Evolutionary conservation across 2,797 vertebrate genomes (phyloP), one percentile per base, ranked within the genome.

Genomic region (Gephyroberyx darwinii): DNA sequence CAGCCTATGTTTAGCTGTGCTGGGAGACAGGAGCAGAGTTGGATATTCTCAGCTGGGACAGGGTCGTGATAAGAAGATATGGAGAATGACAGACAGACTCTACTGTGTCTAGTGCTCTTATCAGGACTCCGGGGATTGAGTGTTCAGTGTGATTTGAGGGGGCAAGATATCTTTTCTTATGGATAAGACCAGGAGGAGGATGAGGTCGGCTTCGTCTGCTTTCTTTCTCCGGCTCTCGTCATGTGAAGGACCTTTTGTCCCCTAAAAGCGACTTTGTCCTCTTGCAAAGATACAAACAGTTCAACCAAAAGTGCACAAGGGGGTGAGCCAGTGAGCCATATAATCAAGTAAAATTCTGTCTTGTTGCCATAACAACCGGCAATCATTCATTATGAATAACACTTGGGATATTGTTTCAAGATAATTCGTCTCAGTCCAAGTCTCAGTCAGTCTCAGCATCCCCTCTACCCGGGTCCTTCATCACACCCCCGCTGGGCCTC

Each of bases 1-100:
- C 33, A 53, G 82, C 52, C 82, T 82, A 82, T 73, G 85, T 90
- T 88, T 87, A 85, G 84, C 78, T 68, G 33, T 53, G 45, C 33
- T 5, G 3, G 39, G 74, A 86, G 82, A 76, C 68, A 19, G 45
- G 45, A 43, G 37, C 20, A 22, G 62, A 75, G 75, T 75, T 73
- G 67, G 71, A 66, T 62, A 58, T 52, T 69, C 48, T 63, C 61
- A 54, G 69, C 65, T 59, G 56, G 73, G 26, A 26, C 26, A 4
- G 26, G 26, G 1, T 26, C 26, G 2, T 52, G 73, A 89, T 85
- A 83, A 84, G 65, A 26, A 30, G 64, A 19, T 61, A 70, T 47
- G 57, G 39, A 43, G 33, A n/a, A 12, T 50, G 65, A 61, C 66
- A 56, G 75, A 65, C 47, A 60, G 37, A 13, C 39, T 41, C 10